Evolutionary conservation across 2,888 invertebrate species (phyloP), one percentile per base, ranked within the genome.

Genomic region (Mycogona germanica): DNA sequence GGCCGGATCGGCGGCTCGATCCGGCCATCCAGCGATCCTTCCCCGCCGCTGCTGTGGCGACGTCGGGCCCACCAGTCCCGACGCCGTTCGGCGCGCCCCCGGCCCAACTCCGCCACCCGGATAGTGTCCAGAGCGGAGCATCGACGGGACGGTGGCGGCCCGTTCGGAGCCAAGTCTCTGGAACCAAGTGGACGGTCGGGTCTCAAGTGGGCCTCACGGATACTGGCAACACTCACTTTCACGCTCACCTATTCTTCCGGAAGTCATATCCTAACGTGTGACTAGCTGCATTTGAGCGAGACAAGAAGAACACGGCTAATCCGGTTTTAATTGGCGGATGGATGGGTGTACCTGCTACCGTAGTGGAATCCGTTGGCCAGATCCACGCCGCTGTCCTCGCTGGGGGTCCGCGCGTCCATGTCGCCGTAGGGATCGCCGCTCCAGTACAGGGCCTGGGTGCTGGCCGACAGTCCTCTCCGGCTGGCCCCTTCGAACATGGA

Each of bases 361-460:
- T 51, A 42, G 21, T 51, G 26, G 23, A n/a, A 42, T 23, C 66
- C 66, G 57, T 65, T 66, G 70, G 84, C 85, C 75, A 88, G 80
- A 72, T 91, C 89, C 72, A 92, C 82, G 70, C 91, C 91, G 73
- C 89, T 89, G 80, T 91, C 91, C 75, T 91, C 91, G 72, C 88
- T 88, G 64, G 89, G 88, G 68, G 87, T 86, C 70, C 84, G 81
- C n/a, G 52, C 17, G 47, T 54, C 54, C n/a, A n/a, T n/a, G n/a
- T 53, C 55, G n/a, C 41, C 52, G 30, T 40, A 41, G 17, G 28
- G 45, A 38, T 30, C 57, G 14, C 44, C 57, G 25, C 23, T 35
- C 41, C 42, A 51, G 29, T 42, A 38, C 41, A 51, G 29, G 2
- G 41, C 51, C 21, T 51, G 51, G 17, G 47, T 55, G 58, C 51